Evolutionary conservation across 2,797 vertebrate genomes (phyloP).

Genomic region (Manis crassicaudata): DNA sequence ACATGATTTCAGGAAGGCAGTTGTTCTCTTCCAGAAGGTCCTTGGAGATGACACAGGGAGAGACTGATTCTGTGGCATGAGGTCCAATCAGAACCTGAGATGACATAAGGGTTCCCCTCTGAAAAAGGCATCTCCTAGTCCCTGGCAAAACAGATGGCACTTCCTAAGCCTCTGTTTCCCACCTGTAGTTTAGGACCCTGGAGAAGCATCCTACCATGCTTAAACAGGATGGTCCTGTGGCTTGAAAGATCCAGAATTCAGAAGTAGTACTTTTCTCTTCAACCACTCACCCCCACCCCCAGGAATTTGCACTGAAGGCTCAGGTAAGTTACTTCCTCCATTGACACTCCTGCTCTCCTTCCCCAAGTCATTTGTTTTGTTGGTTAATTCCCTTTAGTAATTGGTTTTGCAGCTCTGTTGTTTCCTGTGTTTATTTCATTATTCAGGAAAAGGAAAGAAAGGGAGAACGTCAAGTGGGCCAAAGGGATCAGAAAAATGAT

Average conservation of each 20-base stretch:
- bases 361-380: conserved; percentile 30
- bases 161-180: neutral
- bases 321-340: neutral
- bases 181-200: neutral
- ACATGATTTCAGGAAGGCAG: neutral
- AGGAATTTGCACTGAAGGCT: neutral
- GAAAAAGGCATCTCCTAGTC: neutral
- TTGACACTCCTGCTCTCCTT: neutral
- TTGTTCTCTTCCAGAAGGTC: neutral
- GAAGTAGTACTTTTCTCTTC: neutral
- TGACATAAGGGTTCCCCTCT: neutral
- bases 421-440: conserved; percentile 65
- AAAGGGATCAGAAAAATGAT: conserved; percentile 35
- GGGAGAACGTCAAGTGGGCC: neutral
- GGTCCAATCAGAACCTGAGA: neutral
- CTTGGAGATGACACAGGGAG: neutral
- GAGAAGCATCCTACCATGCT: neutral
- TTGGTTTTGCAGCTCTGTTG: conserved; percentile 57
- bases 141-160: neutral
- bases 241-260: neutral
- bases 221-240: neutral
- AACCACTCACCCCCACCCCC: neutral
- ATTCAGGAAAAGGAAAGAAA: conserved; percentile 6
- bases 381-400: conserved; percentile 64
- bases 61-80: neutral